These are phyloP conservation scores for Poliocrania exsul DNA, from an alignment of 2,797 vertebrate species.

Conservation along the genomic window DNA sequence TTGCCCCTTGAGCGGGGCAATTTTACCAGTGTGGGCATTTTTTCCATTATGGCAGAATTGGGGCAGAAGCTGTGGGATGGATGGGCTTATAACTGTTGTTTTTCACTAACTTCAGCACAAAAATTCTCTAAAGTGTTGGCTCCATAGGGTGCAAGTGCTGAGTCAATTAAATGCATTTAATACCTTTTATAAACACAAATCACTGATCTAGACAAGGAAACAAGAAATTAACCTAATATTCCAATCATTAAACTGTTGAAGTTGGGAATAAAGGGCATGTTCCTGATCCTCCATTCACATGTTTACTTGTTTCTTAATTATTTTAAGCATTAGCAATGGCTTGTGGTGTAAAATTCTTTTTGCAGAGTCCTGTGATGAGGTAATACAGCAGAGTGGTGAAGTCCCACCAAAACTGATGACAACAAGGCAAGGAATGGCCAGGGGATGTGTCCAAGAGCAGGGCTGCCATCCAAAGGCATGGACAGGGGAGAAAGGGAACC, in stretches of 20 bases:
- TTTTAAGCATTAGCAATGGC: not conserved
- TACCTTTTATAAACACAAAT: not conserved
- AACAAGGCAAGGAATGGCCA: not conserved
- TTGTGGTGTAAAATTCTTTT: not conserved
- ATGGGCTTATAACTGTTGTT: not conserved
- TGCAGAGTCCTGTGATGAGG: not conserved
- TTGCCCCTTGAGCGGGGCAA: not conserved
- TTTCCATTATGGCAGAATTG: rapidly evolving
- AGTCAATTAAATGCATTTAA: not conserved
- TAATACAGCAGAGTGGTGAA: not conserved
- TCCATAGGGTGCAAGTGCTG: not conserved
- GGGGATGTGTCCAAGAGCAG: not conserved
- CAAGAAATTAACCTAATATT: not conserved
- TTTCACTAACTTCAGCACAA: not conserved
- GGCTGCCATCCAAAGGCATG: not conserved
- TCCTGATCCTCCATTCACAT: not conserved
- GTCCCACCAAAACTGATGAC: not conserved
- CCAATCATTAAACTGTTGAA: not conserved
- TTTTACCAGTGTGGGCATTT: not conserved
- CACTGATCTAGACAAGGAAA: not conserved
- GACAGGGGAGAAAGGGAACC: not conserved
- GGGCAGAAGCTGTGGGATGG: not conserved
- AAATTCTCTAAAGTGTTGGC: rapidly evolving
- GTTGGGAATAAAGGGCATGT: not conserved
- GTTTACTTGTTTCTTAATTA: not conserved